phyloP scores from a whole-genome alignment of 1,140 invertebrate species.

The Drosophila setifemur region DNA sequence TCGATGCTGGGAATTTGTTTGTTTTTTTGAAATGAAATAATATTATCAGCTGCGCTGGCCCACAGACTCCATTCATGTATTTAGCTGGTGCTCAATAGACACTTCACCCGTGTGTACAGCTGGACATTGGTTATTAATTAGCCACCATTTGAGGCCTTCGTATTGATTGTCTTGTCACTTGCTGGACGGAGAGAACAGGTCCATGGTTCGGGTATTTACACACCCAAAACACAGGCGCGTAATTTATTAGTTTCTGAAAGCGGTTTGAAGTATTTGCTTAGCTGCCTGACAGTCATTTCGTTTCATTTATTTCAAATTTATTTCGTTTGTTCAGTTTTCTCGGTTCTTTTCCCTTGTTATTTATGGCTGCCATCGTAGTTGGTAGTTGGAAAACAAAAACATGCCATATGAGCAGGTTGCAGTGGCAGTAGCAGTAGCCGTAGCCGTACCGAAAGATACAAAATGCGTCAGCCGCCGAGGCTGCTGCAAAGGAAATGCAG shows the following conservation, averaged over 20 bases:
- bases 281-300: conserved; percentile 65
- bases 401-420: neutral
- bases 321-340: conserved; percentile 19
- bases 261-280: conserved; percentile 73
- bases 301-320: conserved; percentile 67
- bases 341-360: conserved; percentile 17
- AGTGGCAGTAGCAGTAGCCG: too few species aligned
- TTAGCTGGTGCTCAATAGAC: neutral
- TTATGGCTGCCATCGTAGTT: conserved; percentile 24
- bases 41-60: conserved; percentile 21
- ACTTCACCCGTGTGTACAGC: conserved; percentile 6
- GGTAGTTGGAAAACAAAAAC: conserved; percentile 1
- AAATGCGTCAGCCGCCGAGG: conserved; percentile 32
- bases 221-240: neutral
- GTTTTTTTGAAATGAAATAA: neutral
- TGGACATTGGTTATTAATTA: conserved; percentile 65
- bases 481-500: conserved; percentile 73
- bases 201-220: conserved; percentile 32
- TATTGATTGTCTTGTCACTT: conserved; percentile 11
- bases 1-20: neutral
- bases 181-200: conserved; percentile 54
- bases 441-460: neutral
- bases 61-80: conserved; percentile 3
- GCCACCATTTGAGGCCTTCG: conserved; percentile 49
- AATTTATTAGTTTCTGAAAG: conserved; percentile 69